A percentile compares a stretch with the other conserved stretches of the same genome.
Evolutionary conservation across 2,888 invertebrate species (phyloP).

Genomic region (Micoletzkya japonica): DNA sequence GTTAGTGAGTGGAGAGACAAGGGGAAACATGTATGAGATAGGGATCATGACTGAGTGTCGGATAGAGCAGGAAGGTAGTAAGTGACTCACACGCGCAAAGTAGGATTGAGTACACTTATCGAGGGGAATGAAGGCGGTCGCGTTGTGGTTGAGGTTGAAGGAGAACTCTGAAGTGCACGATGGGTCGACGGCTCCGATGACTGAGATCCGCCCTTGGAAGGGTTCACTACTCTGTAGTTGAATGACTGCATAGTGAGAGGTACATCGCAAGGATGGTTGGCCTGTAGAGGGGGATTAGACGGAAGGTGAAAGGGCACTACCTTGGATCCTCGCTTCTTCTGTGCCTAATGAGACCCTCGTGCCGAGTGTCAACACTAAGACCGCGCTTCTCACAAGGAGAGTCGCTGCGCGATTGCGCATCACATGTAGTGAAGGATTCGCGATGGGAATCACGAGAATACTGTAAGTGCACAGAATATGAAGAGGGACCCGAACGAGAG

Average conservation of each 20-base stretch:
- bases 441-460: neutral
- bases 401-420: too few relatives aligned
- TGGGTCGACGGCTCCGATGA: neutral
- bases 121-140: conserved; percentile 19
- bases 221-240: conserved; percentile 16
- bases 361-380: neutral
- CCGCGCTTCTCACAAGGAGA: neutral
- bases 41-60: neutral
- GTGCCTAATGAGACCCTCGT: too few relatives aligned
- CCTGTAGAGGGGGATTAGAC: conserved; percentile 1
- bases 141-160: conserved; percentile 17
- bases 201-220: conserved; percentile 25
- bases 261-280: conserved; percentile 11
- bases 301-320: too few relatives aligned
- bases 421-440: neutral
- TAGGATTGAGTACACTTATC: conserved; percentile 21
- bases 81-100: conserved; percentile 20
- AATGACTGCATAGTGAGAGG: conserved; percentile 11
- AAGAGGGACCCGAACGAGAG: conserved; percentile 1
- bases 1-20: neutral
- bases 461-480: neutral
- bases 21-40: neutral
- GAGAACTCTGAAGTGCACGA: conserved; percentile 15
- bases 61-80: neutral
- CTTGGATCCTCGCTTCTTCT: too few relatives aligned